Conservation (phyloP, 2,888 invertebrate genomes). For the Lissocephala sabroskyi region DNA sequence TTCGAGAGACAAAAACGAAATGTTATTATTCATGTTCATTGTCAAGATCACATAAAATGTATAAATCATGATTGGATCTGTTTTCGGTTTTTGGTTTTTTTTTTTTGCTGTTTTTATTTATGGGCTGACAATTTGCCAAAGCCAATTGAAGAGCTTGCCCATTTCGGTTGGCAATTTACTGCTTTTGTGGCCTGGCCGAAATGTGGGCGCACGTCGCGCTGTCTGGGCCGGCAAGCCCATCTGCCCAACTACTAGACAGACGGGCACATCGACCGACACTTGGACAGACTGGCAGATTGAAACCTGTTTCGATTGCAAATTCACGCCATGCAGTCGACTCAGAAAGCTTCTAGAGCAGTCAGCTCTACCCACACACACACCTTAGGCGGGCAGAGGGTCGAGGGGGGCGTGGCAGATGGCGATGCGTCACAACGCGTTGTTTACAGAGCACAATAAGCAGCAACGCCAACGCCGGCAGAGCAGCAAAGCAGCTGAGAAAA, state of each 20-base stretch:
- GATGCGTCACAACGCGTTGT: slow-evolving; percentile 28
- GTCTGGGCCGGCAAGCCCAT: slow-evolving; percentile 11
- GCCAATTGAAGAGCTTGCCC: no score
- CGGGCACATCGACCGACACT: no score
- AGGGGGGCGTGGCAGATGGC: not conserved
- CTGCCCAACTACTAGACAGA: no score
- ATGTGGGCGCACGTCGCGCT: slow-evolving; percentile 35
- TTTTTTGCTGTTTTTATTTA: no score
- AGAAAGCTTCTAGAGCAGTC: not conserved
- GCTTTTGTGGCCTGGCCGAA: slow-evolving; percentile 1
- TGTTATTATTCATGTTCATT: no score
- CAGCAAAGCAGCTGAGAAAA: slow-evolving; percentile 31
- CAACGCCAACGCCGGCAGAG: slow-evolving; percentile 4
- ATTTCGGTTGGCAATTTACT: slow-evolving; percentile 8
- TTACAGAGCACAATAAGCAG: slow-evolving; percentile 10
- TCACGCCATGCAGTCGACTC: no score
- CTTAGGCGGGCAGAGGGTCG: not conserved
- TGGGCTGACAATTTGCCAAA: no score
- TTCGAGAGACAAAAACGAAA: no score
- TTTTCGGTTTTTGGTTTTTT: not conserved
- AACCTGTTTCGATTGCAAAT: slow-evolving; percentile 45
- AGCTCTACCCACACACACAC: slow-evolving; percentile 8
- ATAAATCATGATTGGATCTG: no score
- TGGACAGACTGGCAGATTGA: slow-evolving; percentile 13
- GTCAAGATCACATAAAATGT: no score